These are phyloP conservation scores for Vanessa cardui DNA, from an alignment of 2,888 invertebrate genomes.

Conservation along the genomic window DNA sequence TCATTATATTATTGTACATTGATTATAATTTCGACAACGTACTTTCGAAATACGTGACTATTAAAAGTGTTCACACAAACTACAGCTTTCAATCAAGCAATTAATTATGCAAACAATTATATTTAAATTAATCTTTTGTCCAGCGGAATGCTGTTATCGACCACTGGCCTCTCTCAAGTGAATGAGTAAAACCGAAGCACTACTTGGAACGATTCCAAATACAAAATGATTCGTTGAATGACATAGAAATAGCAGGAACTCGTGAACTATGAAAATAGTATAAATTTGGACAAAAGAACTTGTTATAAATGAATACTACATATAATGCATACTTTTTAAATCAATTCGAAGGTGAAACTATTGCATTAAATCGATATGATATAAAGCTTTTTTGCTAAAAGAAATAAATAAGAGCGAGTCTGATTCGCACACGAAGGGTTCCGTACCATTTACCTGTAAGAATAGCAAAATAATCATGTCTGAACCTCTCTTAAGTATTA, in stretches of 20 bases:
- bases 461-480: too few species aligned
- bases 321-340: not conserved
- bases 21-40: not conserved
- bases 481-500: too few species aligned
- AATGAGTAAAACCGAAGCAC: slow-evolving; percentile 50
- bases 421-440: too few species aligned
- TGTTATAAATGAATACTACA: not conserved
- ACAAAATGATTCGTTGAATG: slow-evolving; percentile 52
- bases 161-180: slow-evolving; percentile 33
- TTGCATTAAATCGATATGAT: too few species aligned
- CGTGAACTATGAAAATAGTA: slow-evolving; percentile 1
- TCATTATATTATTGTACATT: not conserved
- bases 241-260: slow-evolving; percentile 34
- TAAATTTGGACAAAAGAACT: not conserved
- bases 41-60: not conserved
- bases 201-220: slow-evolving; percentile 61
- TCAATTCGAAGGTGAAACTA: not conserved
- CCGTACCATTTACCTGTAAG: too few species aligned
- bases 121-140: slow-evolving; percentile 33
- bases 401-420: too few species aligned
- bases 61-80: not conserved
- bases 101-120: slow-evolving; percentile 25
- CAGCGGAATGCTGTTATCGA: slow-evolving; percentile 22
- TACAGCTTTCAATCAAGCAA: slow-evolving; percentile 12
- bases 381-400: too few species aligned